Percentiles rank a stretch among this genome's conserved stretches.
Evolutionary conservation across 2,797 vertebrate genomes (phyloP).

Genomic region (Acropternis orthonyx): DNA sequence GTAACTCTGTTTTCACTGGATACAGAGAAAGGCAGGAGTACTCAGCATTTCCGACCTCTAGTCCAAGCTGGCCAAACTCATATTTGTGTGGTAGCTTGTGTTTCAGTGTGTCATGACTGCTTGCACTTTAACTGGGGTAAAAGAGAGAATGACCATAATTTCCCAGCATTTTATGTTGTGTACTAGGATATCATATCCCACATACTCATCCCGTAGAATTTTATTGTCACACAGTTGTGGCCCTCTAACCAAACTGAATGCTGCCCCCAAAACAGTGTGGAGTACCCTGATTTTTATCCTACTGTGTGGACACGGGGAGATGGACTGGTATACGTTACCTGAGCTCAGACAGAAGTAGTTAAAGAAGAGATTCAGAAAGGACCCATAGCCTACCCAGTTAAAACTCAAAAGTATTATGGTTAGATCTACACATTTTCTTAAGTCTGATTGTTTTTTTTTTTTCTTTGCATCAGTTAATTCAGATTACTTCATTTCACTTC

Average conservation of each 20-base stretch:
- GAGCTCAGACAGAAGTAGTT: background rate
- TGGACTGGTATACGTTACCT: background rate
- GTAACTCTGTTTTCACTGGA: background rate
- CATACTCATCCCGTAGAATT: background rate
- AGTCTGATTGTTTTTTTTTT: background rate
- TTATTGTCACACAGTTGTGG: background rate
- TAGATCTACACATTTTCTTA: background rate
- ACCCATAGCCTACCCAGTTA: background rate
- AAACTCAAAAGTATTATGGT: background rate
- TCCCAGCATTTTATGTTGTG: background rate
- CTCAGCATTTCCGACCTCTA: background rate
- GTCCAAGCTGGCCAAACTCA: background rate
- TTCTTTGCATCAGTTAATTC: background rate
- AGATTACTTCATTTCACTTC: background rate
- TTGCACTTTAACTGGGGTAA: background rate
- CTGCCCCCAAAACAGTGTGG: background rate
- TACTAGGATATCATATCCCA: background rate
- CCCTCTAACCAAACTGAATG: background rate
- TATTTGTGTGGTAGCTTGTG: background rate
- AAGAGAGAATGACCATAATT: background rate
- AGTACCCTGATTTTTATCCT: background rate
- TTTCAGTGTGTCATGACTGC: background rate
- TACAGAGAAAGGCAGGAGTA: background rate
- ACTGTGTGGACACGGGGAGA: background rate
- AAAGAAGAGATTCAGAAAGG: background rate